phyloP scores from a whole-genome alignment of 1,140 invertebrate species.

The Aphelenchoides avenae region DNA sequence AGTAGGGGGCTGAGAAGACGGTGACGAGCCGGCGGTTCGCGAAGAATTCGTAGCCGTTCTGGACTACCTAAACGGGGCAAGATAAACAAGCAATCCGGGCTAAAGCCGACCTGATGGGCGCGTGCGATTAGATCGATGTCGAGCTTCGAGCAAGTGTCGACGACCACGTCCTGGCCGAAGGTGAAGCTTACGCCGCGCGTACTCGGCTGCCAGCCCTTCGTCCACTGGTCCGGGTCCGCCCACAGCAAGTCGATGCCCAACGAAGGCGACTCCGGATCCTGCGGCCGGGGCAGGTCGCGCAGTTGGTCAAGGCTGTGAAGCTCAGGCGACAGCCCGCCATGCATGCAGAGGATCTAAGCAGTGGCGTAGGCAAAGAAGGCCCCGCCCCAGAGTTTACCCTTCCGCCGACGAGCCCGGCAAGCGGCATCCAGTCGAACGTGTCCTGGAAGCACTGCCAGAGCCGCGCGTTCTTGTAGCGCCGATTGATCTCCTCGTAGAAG shows the following conservation, averaged over 20 bases:
- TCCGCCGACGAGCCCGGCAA: slow-evolving; percentile 19
- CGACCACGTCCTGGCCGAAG: slow-evolving; percentile 64
- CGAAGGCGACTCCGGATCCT: not conserved
- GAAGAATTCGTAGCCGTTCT: slow-evolving; percentile 97
- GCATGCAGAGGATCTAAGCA: slow-evolving; percentile 81
- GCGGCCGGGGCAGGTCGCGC: slow-evolving; percentile 64
- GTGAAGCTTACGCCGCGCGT: slow-evolving; percentile 65
- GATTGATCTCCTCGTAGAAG: slow-evolving; percentile 90
- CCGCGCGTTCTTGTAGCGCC: slow-evolving; percentile 1
- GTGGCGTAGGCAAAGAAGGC: too few relatives aligned
- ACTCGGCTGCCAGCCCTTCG: slow-evolving; percentile 65
- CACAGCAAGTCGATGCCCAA: slow-evolving; percentile 64
- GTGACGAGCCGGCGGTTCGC: slow-evolving; percentile 94
- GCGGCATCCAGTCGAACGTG: slow-evolving; percentile 62
- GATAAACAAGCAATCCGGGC: not conserved
- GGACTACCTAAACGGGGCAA: slow-evolving; percentile 6
- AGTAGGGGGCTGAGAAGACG: slow-evolving; percentile 89
- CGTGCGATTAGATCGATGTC: slow-evolving; percentile 65
- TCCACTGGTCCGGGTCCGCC: slow-evolving; percentile 61
- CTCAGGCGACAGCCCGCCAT: slow-evolving; percentile 75
- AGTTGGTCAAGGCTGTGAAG: slow-evolving; percentile 63
- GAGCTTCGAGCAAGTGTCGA: slow-evolving; percentile 65
- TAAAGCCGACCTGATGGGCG: slow-evolving; percentile 69
- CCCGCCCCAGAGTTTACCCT: too few relatives aligned
- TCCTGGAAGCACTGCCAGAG: slow-evolving; percentile 59